Conservation (phyloP, 2,797 vertebrate genomes). For the Diplodus sargus region DNA sequence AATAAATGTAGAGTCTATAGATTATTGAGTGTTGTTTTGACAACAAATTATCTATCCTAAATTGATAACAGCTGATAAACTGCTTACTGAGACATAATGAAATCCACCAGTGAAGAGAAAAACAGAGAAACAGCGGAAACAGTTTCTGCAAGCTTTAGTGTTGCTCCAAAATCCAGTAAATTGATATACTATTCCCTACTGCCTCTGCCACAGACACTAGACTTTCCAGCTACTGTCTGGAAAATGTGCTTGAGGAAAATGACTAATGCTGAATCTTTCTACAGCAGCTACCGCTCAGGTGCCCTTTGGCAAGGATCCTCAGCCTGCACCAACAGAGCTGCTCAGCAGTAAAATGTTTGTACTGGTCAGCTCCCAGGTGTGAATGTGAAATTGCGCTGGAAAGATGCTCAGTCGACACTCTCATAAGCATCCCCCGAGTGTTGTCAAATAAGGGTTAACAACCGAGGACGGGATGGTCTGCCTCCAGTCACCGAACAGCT, state of each 20-base stretch:
- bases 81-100: not conserved
- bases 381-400: constrained; percentile 1
- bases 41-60: too few species aligned
- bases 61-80: not conserved
- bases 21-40: too few species aligned
- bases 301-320: constrained; percentile 23
- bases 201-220: not conserved
- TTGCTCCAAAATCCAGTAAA: not conserved
- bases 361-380: constrained; percentile 24
- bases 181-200: not conserved
- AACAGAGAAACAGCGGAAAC: not conserved
- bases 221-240: constrained; percentile 14
- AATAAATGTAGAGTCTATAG: too few species aligned
- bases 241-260: constrained; percentile 15
- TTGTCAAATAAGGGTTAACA: constrained; percentile 40
- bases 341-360: constrained; percentile 18
- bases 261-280: constrained; percentile 22
- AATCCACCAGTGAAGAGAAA: not conserved
- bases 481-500: constrained; percentile 13
- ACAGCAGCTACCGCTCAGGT: constrained; percentile 5
- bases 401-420: constrained; percentile 21
- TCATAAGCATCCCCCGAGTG: constrained; percentile 8
- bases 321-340: constrained; percentile 4
- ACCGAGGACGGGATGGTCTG: not conserved
- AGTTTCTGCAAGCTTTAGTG: not conserved